A percentile compares a stretch with the other conserved stretches of the same genome.
These are phyloP conservation scores for Tridacna gigas DNA, from an alignment of 2,888 invertebrate genomes.

Conservation along the genomic window DNA sequence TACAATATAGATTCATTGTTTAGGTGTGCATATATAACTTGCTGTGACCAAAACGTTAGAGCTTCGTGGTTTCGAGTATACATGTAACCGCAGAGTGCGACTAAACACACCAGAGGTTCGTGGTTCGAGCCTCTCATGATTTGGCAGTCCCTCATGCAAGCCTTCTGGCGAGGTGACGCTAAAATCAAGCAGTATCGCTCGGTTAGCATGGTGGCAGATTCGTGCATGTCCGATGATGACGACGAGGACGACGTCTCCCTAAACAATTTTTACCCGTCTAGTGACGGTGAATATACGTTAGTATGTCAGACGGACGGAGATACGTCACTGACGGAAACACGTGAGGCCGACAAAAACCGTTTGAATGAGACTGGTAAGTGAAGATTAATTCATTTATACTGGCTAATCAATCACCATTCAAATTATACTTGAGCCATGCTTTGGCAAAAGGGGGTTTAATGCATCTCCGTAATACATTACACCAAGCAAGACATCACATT, in stretches of 20 bases:
- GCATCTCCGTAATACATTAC: too few relatives aligned
- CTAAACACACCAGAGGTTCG: constrained; percentile 15
- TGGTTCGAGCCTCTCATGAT: constrained; percentile 59
- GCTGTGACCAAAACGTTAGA: too few relatives aligned
- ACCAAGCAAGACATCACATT: too few relatives aligned
- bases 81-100: too few relatives aligned
- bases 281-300: constrained; percentile 18
- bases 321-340: neutral
- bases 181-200: constrained; percentile 48
- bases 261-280: constrained; percentile 47
- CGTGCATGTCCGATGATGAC: constrained; percentile 37
- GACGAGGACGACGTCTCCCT: constrained; percentile 58
- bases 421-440: too few relatives aligned
- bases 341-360: neutral
- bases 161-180: constrained; percentile 61
- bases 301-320: constrained; percentile 1
- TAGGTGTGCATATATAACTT: too few relatives aligned
- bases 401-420: too few relatives aligned
- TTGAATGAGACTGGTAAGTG: neutral
- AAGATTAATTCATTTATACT: neutral
- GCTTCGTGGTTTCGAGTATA: too few relatives aligned
- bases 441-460: too few relatives aligned
- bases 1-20: too few relatives aligned
- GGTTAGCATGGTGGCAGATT: constrained; percentile 47
- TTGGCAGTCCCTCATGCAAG: constrained; percentile 61